phyloP scores from a whole-genome alignment of 2,797 vertebrate species.

The Apodemus agrarius region DNA sequence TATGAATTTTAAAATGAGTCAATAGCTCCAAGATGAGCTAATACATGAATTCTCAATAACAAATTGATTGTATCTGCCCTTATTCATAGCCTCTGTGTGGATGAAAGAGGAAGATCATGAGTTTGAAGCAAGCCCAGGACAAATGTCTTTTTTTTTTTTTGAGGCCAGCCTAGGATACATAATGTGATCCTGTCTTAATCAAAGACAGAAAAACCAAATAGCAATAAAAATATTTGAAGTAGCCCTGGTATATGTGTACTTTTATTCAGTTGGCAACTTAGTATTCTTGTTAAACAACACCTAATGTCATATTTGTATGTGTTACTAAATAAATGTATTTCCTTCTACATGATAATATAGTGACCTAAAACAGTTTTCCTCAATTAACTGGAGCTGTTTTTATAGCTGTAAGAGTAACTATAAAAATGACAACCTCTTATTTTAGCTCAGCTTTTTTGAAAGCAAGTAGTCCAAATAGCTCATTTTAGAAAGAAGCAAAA shows the following conservation, averaged over 20 bases:
- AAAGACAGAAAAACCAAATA: neutral
- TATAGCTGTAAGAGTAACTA: slow-evolving; percentile 62
- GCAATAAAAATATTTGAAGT: neutral
- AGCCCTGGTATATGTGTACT: neutral
- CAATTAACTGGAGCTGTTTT: slow-evolving; percentile 67
- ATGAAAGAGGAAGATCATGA: neutral
- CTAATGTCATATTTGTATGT: neutral
- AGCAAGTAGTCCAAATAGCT: slow-evolving; percentile 63
- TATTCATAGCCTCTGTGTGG: neutral
- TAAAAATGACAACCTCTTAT: slow-evolving; percentile 68
- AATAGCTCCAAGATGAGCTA: neutral
- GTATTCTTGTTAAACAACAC: slow-evolving; percentile 43
- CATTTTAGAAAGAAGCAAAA: slow-evolving; percentile 52
- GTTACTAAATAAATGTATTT: slow-evolving; percentile 62
- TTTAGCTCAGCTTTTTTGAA: slow-evolving; percentile 66
- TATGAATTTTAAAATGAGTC: slow-evolving; percentile 45
- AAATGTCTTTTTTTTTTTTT: neutral
- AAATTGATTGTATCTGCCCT: neutral
- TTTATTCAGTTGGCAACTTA: neutral
- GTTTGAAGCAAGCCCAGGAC: neutral
- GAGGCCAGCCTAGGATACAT: neutral
- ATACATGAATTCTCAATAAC: neutral
- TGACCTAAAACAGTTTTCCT: slow-evolving; percentile 70
- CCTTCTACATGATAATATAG: neutral
- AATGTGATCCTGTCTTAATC: neutral